These are phyloP conservation scores for Stichodactyla helianthus DNA, from an alignment of 64 coral and sea anemone species.

Conservation along the genomic window DNA sequence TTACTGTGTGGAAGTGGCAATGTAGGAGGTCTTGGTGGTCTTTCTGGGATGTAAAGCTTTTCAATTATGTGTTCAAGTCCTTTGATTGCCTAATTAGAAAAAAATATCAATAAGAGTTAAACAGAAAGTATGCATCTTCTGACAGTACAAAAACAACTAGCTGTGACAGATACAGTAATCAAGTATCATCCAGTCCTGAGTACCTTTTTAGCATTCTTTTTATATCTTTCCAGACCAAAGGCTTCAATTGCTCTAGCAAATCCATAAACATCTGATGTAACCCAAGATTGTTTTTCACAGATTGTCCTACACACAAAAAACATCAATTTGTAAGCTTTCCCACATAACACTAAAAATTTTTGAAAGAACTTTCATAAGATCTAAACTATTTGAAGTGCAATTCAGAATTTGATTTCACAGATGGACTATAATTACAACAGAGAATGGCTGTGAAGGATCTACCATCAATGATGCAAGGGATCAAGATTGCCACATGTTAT, in stretches of 20 bases:
- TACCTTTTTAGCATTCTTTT: constrained; percentile 84
- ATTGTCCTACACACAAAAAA: constrained; percentile 49
- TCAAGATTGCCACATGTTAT: too few species aligned
- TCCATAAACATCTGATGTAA: constrained; percentile 77
- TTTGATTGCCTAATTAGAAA: constrained; percentile 52
- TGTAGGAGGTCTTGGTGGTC: constrained; percentile 39
- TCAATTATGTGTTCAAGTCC: constrained; percentile 78
- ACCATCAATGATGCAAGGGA: too few species aligned
- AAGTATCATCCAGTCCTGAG: background rate
- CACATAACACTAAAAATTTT: background rate
- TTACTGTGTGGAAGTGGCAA: constrained; percentile 62
- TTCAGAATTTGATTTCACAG: too few species aligned
- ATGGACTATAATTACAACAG: too few species aligned
- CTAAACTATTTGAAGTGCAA: too few species aligned
- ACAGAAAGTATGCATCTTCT: background rate
- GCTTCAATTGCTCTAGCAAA: constrained; percentile 85
- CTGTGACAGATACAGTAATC: background rate
- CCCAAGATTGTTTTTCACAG: constrained; percentile 73
- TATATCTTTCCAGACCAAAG: constrained; percentile 98
- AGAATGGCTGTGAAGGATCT: too few species aligned
- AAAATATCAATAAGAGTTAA: background rate
- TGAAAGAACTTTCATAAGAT: background rate
- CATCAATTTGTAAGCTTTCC: background rate
- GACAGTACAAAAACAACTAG: background rate
- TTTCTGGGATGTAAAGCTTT: constrained; percentile 69